Evolutionary conservation across 2,113 vertebrate species (phyloP), one percentile per base, ranked within the genome.

Genomic region (Laticauda laticaudata): DNA sequence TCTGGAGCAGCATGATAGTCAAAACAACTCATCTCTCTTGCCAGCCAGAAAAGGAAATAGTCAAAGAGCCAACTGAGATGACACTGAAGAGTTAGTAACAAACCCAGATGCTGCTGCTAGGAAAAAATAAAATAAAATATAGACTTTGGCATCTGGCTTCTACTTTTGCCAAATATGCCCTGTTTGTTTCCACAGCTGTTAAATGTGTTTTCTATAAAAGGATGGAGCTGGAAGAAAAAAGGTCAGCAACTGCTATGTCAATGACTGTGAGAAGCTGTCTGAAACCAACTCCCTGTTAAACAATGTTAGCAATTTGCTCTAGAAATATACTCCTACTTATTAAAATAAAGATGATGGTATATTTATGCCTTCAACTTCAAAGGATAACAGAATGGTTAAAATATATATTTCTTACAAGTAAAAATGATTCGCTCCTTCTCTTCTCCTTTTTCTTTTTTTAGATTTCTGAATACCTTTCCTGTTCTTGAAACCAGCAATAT

Each of bases 171-270:
- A 98, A 98, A 96, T 97, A 93, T 95, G 96, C 91, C 96, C 96
- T 95, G 95, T 97, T 97, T 98, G 95, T 97, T 98, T 98, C 96
- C 97, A 97, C 97, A 98, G 97, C 96, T 98, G 97, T 96, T 97
- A 94, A 94, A 96, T 96, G 89, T 95, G 91, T 97, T 97, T 97
- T 90, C 93, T 97, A 34, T 95, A 96, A 97, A 96, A 81, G 3
- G 64, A 95, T 91, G 90, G 95, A 96, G 91, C 61, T 95, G 90
- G 94, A 95, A 94, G 92, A 93, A 96, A 92, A 96, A 69, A 5
- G 39, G 95, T 51, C 24, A 85, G 94, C 12, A n/a, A 96, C 91
- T 91, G 91, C 95, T 92, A 91, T 2, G 12, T 88, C 51, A 94
- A 87, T 92, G 95, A 95, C 94, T 95, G 88, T 2, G 0, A 94